Evolutionary conservation across 1,140 invertebrate species (phyloP), one percentile per base, ranked within the genome.

Genomic region (Zeugodacus cucurbitae): DNA sequence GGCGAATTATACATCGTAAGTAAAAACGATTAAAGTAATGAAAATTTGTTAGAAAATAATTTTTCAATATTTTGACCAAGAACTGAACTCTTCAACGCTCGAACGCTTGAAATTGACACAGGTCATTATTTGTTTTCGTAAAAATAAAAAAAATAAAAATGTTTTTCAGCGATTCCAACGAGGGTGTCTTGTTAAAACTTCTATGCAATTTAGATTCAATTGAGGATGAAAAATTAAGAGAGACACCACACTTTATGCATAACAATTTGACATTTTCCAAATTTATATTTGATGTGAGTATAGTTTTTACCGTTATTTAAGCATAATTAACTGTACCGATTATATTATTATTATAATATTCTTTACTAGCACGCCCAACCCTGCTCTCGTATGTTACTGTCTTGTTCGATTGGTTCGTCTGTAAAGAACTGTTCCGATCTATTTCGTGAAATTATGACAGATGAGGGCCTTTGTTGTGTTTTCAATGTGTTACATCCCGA

Each of bases 391-490:
- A 96, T 97, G 95, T 89, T 97, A 22, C 93, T 95, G 34, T 90
- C 93, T 17, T 97, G 97, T 89, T 88, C 93, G 54, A 97, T 96
- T 95, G 95, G 95, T 89, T 95, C 94, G 0, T 92, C 94, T 8
- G 90, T 90, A 2, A 93, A 94, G 6, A 94, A 95, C 44, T 97
- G 97, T 90, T 93, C 94, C 20, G 94, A 96, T n/a, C 89, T 96
- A 58, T 97, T 97, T 91, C 96, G 96, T 89, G 94, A 95, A 1
- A 95, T 96, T 5, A 93, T 97, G 59, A 97, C 97, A 0, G 97
- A 97, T 89, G 97, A 97, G 92, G 97, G 97, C 0, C 94, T 97
- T 2, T 97, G 97, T 90, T 97, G 97, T 91, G 96, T 96, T 8
- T 97, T 97, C 88, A 97, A 97, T 90, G 95, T 95, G 78, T 94